Conservation (phyloP, 2,888 invertebrate genomes). For the Galerucella calmariensis region DNA sequence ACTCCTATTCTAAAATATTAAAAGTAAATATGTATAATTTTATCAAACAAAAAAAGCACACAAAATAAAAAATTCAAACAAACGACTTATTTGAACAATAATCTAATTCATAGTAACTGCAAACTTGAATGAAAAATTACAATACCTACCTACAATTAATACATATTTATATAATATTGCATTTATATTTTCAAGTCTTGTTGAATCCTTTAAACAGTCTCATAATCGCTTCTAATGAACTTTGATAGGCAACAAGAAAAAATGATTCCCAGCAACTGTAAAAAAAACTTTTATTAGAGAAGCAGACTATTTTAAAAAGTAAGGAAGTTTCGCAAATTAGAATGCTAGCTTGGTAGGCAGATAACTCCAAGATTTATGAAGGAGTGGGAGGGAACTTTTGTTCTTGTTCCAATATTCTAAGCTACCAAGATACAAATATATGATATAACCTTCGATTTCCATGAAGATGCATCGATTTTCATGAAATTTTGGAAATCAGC, state of each 20-base stretch:
- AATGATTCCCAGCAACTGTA: slow-evolving; percentile 85
- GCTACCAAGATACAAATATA: no score
- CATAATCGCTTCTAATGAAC: slow-evolving; percentile 75
- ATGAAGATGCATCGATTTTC: no score
- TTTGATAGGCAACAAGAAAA: slow-evolving; percentile 92
- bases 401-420: no score
- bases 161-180: slow-evolving; percentile 10
- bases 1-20: not conserved
- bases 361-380: no score
- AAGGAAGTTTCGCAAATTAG: no score
- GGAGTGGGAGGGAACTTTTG: no score
- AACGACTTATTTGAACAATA: not conserved
- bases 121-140: not conserved
- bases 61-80: slow-evolving; percentile 1
- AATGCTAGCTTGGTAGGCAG: no score
- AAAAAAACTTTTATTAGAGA: slow-evolving; percentile 37
- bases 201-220: slow-evolving; percentile 53
- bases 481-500: no score
- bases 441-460: no score
- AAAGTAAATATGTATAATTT: slow-evolving; percentile 1
- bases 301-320: no score
- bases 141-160: not conserved
- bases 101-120: not conserved
- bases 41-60: not conserved
- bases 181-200: not conserved